Evolutionary conservation across 2,113 vertebrate genomes (phyloP), one percentile per base, ranked within the genome.

Genomic region (Aythya baeri): DNA sequence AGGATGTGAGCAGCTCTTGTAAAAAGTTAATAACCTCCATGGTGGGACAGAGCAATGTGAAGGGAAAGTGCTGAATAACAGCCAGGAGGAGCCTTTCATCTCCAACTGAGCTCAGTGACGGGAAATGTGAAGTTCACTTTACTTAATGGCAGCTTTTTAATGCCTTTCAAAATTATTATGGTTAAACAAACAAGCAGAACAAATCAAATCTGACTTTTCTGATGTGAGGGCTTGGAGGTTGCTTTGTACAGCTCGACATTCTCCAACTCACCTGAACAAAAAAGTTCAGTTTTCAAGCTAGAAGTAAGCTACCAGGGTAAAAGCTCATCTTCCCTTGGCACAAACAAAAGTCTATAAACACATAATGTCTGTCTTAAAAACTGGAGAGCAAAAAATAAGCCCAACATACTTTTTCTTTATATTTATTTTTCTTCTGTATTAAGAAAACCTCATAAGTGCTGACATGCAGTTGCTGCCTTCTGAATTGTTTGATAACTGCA

Each of bases 11-110:
- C 62, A 70, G 74, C 0, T 0, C 91, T 93, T 92, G 94, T 95
- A 97, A 96, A 94, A 97, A 87, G 86, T 92, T 94, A 95, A 96
- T 96, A 96, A 94, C 70, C 88, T 96, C 83, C 34, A 17, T 74
- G 91, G 93, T 93, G 86, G 77, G 81, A 94, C 75, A 62, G 55
- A 52, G 20, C 71, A 91, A 55, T 0, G 5, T 0, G 0, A 93
- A 89, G 94, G 36, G 66, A 93, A 94, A 94, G 93, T 79, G 91
- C 91, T 92, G 93, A 96, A 86, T 67, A 96, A 65, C 2, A 1
- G 77, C 81, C 95, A 91, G 83, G 34, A 95, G 81, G 36, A 84
- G 74, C 67, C 82, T 96, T 95, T 96, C 86, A 95, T 96, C 93
- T 96, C 44, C 46, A 79, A 85, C 67, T 90, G 88, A 96, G 92